phyloP scores from a whole-genome alignment of 2,797 vertebrate genomes.

The Arctocebus calabarensis region DNA sequence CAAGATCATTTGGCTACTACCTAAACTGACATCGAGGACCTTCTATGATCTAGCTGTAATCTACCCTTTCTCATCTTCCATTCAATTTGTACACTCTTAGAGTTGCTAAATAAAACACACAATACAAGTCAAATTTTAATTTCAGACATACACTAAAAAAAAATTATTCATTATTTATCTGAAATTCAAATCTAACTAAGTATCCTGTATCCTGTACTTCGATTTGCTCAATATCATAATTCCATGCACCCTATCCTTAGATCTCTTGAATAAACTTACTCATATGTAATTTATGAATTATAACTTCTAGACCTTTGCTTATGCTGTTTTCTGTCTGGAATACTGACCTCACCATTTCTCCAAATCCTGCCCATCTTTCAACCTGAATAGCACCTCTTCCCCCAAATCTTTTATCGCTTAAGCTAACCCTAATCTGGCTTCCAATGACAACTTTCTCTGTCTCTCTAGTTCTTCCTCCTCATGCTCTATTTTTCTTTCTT shows the following conservation, averaged over 20 bases:
- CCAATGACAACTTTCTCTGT: neutral
- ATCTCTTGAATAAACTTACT: slow-evolving; percentile 7
- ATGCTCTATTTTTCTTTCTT: neutral
- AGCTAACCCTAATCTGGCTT: neutral
- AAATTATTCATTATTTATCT: slow-evolving; percentile 20
- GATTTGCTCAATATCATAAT: neutral
- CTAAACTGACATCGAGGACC: neutral
- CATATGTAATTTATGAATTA: slow-evolving; percentile 28
- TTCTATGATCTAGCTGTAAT: neutral
- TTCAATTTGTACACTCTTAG: neutral
- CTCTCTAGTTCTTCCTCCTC: neutral
- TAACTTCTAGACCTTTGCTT: neutral
- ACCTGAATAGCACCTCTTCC: neutral
- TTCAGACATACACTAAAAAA: slow-evolving; percentile 9
- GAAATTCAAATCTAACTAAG: slow-evolving; percentile 28
- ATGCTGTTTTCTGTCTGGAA: neutral
- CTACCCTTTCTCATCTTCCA: slow-evolving; percentile 17
- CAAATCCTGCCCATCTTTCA: slow-evolving; percentile 2
- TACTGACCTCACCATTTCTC: neutral
- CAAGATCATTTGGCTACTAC: neutral
- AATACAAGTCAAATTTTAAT: slow-evolving; percentile 1
- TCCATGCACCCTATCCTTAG: neutral
- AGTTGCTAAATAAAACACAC: neutral
- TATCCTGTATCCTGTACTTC: neutral
- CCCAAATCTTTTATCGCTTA: slow-evolving; percentile 3